Percentiles rank a stretch among this genome's conserved stretches.
These are phyloP conservation scores for Eristalis pertinax DNA, from an alignment of 2,888 invertebrate species.

Conservation along the genomic window DNA sequence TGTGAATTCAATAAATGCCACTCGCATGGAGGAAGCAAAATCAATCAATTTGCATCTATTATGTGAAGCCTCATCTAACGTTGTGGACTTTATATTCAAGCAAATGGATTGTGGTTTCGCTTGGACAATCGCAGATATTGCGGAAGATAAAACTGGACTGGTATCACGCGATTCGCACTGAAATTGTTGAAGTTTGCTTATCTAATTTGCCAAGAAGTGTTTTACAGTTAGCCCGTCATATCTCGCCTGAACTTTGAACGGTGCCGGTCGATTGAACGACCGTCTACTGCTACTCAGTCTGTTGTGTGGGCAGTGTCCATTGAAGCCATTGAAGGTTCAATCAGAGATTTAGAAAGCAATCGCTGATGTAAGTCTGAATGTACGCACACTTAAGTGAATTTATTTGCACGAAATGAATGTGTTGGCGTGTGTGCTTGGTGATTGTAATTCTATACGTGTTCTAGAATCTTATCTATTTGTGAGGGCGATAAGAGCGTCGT, in stretches of 20 bases:
- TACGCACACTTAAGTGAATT: not conserved
- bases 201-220: conserved; percentile 9
- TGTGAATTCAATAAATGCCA: not conserved
- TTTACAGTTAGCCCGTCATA: not conserved
- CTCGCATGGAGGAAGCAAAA: not conserved
- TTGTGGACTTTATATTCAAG: not conserved
- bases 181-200: not conserved
- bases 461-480: not conserved
- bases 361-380: not conserved
- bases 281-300: not conserved
- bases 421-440: not conserved
- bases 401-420: conserved; percentile 11
- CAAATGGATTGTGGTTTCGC: not conserved
- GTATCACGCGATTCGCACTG: conserved; percentile 13
- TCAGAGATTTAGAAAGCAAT: not conserved
- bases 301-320: conserved; percentile 7
- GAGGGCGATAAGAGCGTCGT: conserved; percentile 4
- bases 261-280: conserved; percentile 15
- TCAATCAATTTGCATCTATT: conserved; percentile 8
- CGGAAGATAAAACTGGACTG: not conserved
- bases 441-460: conserved; percentile 17
- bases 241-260: conserved; percentile 9
- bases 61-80: not conserved
- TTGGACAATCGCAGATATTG: not conserved
- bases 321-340: conserved; percentile 17